These are phyloP conservation scores for Coelinius sp. DNA, from an alignment of 2,888 invertebrate species.

Conservation along the genomic window DNA sequence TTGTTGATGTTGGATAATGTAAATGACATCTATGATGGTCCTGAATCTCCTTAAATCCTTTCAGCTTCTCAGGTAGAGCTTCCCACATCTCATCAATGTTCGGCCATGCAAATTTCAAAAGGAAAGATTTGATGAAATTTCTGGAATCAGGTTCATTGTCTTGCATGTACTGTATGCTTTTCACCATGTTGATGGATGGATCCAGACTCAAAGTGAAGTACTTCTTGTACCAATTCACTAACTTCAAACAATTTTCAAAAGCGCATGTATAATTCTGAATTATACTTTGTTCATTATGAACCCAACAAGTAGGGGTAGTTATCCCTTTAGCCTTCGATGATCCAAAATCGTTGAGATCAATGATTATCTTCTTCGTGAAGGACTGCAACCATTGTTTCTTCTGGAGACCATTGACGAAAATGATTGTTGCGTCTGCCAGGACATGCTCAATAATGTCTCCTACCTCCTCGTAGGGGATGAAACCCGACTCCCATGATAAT, in stretches of 20 bases:
- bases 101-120: neutral
- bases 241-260: neutral
- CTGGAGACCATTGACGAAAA: conserved; percentile 29
- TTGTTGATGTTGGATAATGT: neutral
- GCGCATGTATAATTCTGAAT: neutral
- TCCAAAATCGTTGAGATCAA: neutral
- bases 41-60: neutral
- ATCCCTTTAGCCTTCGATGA: neutral
- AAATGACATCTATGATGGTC: neutral
- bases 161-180: neutral
- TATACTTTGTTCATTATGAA: neutral
- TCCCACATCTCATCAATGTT: neutral
- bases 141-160: neutral
- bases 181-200: neutral
- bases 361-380: neutral
- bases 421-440: neutral
- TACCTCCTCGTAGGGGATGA: conserved; percentile 30
- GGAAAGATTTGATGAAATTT: neutral
- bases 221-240: neutral
- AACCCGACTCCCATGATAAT: conserved; percentile 33
- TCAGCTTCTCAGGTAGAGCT: neutral
- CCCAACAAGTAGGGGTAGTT: neutral
- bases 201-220: neutral
- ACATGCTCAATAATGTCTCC: conserved; percentile 9
- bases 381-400: conserved; percentile 23